These are phyloP conservation scores for Bubo blakistoni DNA, from an alignment of 2,113 vertebrate species.

Conservation along the genomic window DNA sequence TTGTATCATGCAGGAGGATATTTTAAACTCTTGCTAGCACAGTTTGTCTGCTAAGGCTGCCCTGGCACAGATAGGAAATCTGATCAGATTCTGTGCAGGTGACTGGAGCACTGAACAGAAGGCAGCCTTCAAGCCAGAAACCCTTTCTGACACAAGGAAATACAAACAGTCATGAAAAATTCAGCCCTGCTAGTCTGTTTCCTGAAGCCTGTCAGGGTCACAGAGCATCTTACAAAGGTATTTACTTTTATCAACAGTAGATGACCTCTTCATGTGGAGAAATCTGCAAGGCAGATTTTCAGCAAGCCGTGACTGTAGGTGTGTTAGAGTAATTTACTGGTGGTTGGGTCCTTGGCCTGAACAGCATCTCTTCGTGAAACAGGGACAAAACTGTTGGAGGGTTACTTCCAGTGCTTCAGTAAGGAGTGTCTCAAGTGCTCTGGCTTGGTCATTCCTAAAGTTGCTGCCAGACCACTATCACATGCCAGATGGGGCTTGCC, in stretches of 20 bases:
- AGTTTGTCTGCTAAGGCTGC: not conserved
- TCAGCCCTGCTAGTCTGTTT: not conserved
- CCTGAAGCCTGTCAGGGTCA: not conserved
- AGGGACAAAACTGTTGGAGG: not conserved
- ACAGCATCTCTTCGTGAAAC: not conserved
- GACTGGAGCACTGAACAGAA: not conserved
- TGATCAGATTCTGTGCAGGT: not conserved
- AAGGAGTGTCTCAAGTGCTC: not conserved
- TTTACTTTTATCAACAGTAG: not conserved
- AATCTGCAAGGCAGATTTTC: not conserved
- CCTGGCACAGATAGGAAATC: not conserved
- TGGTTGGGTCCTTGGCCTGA: not conserved
- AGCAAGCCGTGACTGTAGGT: not conserved
- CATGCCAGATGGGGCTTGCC: not conserved
- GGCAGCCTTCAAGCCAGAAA: constrained; percentile 2
- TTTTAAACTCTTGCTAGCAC: not conserved
- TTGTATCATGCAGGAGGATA: not conserved
- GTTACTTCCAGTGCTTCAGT: not conserved
- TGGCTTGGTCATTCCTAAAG: not conserved
- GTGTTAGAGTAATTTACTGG: not conserved
- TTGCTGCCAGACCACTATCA: not conserved
- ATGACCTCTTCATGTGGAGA: not conserved
- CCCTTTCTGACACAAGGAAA: not conserved
- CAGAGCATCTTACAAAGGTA: not conserved
- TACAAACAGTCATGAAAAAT: not conserved